A percentile compares a stretch with the other conserved stretches of the same genome.
These are phyloP conservation scores for Cochlearius cochlearius DNA, from an alignment of 2,113 vertebrate species.

Conservation along the genomic window DNA sequence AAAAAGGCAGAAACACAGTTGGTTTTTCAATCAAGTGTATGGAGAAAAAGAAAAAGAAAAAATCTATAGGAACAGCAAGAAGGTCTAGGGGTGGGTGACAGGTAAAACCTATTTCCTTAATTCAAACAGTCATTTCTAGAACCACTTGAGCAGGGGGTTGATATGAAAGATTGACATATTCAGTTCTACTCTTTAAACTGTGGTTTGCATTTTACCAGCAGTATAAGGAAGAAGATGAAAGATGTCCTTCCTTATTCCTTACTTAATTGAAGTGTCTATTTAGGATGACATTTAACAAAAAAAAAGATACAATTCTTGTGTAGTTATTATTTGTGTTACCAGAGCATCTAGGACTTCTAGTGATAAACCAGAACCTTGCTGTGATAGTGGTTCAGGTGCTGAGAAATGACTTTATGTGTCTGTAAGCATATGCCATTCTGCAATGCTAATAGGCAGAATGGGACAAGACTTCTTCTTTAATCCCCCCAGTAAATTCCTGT, in stretches of 20 bases:
- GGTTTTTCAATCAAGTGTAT: slow-evolving; percentile 19
- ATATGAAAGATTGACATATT: slow-evolving; percentile 57
- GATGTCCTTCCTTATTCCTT: slow-evolving; percentile 1
- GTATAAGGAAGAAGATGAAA: slow-evolving; percentile 29
- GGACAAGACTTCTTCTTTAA: neutral
- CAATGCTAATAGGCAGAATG: neutral
- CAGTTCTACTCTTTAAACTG: slow-evolving; percentile 34
- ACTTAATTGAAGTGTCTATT: slow-evolving; percentile 38
- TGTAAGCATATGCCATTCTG: neutral
- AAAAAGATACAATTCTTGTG: neutral
- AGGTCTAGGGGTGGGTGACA: slow-evolving; percentile 56
- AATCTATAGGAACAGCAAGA: slow-evolving; percentile 31
- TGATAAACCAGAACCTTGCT: slow-evolving; percentile 1
- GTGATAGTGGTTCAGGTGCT: neutral
- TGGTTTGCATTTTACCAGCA: slow-evolving; percentile 29
- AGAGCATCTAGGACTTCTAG: neutral
- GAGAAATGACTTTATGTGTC: neutral
- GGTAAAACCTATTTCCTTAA: slow-evolving; percentile 60
- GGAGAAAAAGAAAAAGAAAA: slow-evolving; percentile 23
- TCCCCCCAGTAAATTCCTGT: neutral
- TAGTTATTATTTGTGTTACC: neutral
- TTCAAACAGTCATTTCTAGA: slow-evolving; percentile 58
- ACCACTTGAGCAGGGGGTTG: slow-evolving; percentile 49
- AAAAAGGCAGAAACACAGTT: slow-evolving; percentile 53
- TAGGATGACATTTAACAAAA: neutral